Conservation (phyloP, 1,140 invertebrate species). For the Leptopilina clavipes region DNA sequence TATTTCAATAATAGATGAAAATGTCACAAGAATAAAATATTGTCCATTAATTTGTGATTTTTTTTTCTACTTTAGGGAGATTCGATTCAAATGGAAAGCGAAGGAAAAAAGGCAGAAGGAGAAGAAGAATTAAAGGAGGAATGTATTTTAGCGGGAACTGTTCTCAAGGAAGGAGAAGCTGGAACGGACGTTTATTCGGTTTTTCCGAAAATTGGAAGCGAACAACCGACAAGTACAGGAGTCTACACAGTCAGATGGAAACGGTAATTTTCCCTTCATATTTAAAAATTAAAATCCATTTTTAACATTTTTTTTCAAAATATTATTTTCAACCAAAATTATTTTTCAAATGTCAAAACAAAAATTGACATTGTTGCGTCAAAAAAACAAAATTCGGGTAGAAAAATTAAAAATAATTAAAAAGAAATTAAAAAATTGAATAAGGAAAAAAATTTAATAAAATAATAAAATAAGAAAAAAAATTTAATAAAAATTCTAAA, state of each 20-base stretch:
- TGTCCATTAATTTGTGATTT: neutral
- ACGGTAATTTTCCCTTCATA: slow-evolving; percentile 74
- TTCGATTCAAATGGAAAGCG: slow-evolving; percentile 51
- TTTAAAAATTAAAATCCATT: slow-evolving; percentile 15
- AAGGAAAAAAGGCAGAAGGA: slow-evolving; percentile 41
- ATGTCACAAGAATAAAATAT: neutral
- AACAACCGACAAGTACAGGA: slow-evolving; percentile 79
- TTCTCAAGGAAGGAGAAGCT: slow-evolving; percentile 71
- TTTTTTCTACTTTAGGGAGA: slow-evolving; percentile 56
- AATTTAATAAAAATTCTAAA: no score
- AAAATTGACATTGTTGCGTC: no score
- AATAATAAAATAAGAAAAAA: no score
- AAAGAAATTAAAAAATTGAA: no score
- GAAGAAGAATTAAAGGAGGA: slow-evolving; percentile 55
- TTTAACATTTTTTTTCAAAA: neutral
- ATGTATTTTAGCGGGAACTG: slow-evolving; percentile 63
- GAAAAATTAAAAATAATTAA: no score
- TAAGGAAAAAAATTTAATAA: no score
- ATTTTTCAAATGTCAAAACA: no score
- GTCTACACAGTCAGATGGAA: slow-evolving; percentile 86
- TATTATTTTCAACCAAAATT: no score
- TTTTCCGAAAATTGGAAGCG: slow-evolving; percentile 72
- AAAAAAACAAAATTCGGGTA: no score
- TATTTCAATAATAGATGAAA: slow-evolving; percentile 34
- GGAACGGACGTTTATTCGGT: slow-evolving; percentile 76